These are phyloP conservation scores for Cephonodes hylas DNA, from an alignment of 2,888 invertebrate species.

Conservation along the genomic window DNA sequence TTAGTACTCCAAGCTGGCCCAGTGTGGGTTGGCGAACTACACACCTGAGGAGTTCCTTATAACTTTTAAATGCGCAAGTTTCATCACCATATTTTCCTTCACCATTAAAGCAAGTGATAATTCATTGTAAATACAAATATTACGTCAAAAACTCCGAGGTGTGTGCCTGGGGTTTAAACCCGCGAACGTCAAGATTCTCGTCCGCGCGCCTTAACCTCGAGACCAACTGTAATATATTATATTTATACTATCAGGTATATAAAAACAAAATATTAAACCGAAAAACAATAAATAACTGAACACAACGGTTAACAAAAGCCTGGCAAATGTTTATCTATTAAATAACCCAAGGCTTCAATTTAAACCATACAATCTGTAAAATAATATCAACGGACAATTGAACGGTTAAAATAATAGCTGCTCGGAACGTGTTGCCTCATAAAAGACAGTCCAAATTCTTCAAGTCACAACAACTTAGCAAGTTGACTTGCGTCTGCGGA, in stretches of 20 bases:
- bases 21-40: too few relatives aligned
- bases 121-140: too few relatives aligned
- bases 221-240: neutral
- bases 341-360: neutral
- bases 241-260: too few relatives aligned
- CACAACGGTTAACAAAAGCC: neutral
- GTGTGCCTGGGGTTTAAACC: too few relatives aligned
- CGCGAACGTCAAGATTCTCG: too few relatives aligned
- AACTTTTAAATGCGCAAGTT: too few relatives aligned
- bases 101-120: too few relatives aligned
- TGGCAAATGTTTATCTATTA: neutral
- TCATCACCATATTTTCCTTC: too few relatives aligned
- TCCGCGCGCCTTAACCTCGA: neutral
- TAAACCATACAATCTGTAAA: constrained; percentile 1
- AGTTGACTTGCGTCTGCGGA: neutral
- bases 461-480: constrained; percentile 27
- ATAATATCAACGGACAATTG: neutral
- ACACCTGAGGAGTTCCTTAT: too few relatives aligned
- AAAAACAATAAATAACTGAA: neutral
- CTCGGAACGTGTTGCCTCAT: constrained; percentile 30
- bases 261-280: neutral
- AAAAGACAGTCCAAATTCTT: constrained; percentile 43
- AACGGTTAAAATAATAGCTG: neutral
- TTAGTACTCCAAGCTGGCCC: too few relatives aligned
- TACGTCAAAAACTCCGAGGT: too few relatives aligned